Conservation (phyloP, 2,113 vertebrate species). For the Malurus alboscapulatus region DNA sequence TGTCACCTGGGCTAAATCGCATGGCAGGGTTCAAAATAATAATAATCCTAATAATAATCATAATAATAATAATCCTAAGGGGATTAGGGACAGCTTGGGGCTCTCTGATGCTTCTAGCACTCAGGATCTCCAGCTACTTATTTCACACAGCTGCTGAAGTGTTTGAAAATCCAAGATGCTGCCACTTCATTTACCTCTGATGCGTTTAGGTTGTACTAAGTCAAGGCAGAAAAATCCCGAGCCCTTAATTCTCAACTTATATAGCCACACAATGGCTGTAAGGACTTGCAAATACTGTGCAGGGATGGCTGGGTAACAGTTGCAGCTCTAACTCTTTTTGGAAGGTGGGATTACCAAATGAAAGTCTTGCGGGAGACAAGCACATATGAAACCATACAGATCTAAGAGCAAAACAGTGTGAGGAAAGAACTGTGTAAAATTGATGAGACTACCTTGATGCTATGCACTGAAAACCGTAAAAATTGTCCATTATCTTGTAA, state of each 20-base stretch:
- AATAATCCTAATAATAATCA: too few relatives aligned
- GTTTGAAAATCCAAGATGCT: not conserved
- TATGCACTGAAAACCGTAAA: not conserved
- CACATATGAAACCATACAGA: rapidly evolving
- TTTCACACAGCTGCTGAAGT: not conserved
- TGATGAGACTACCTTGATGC: not conserved
- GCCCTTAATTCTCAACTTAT: not conserved
- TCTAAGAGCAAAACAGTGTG: not conserved
- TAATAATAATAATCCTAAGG: too few relatives aligned
- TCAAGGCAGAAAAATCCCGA: not conserved
- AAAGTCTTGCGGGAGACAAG: rapidly evolving
- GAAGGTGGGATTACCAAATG: not conserved
- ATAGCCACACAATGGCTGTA: not conserved
- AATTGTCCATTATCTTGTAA: not conserved
- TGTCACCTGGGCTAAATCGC: not conserved
- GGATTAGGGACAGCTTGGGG: not conserved
- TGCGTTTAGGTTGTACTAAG: not conserved
- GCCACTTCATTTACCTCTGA: not conserved
- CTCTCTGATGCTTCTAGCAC: not conserved
- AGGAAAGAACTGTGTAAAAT: not conserved
- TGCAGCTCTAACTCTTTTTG: not conserved
- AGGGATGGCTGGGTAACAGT: not conserved
- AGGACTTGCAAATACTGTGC: not conserved
- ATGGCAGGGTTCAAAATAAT: not conserved
- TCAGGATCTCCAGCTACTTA: not conserved